Evolutionary conservation across 2,113 vertebrate species (phyloP), one percentile per base, ranked within the genome.

Genomic region (Myiozetetes cayanensis): DNA sequence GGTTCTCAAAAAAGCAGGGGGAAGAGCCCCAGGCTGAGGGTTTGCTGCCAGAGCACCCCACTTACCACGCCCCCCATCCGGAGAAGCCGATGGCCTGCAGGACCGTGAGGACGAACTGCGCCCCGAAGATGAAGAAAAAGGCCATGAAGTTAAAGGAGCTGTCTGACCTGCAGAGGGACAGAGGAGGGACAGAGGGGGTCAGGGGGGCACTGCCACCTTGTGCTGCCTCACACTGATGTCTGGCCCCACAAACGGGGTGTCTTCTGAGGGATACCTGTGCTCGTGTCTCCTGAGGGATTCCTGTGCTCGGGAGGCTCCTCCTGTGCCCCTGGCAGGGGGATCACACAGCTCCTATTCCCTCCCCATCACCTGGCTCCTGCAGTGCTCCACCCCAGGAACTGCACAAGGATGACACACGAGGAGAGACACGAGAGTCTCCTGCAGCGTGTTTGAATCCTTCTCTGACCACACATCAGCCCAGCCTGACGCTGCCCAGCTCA

Each of bases 111-210:
- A 99, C 35, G 70, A 99, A 99, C 96, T 99, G 99, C 0, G 98
- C 97, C 17, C 99, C 99, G 11, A 99, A 99, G 97, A 99, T 80
- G 97, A 99, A 99, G 98, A 99, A 99, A 94, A 99, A 99, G 5
- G 97, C 87, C 99, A 99, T 99, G 87, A 99, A 99, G 95, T 99
- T 99, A 95, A 99, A 99, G 5, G 99, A 99, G 93, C 99, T 99
- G 97, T 99, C 99, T 0, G 99, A 99, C 94, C 99, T 99, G 92
- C 1, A 35, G 52, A 72, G 62, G 49, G 15, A 94, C 35, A 93
- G 70, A 84, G 21, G 9, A 21, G 19, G 28, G 15, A 94, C 35
- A 93, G 70, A 84, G 19, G 10, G 17, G 19, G 28, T 93, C 23
- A 93, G 35, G 23, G 24, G 24, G 22, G 77, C 73, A 30, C 4